These are phyloP conservation scores for Synergus japonicus DNA, from an alignment of 2,888 invertebrate genomes.

Conservation along the genomic window DNA sequence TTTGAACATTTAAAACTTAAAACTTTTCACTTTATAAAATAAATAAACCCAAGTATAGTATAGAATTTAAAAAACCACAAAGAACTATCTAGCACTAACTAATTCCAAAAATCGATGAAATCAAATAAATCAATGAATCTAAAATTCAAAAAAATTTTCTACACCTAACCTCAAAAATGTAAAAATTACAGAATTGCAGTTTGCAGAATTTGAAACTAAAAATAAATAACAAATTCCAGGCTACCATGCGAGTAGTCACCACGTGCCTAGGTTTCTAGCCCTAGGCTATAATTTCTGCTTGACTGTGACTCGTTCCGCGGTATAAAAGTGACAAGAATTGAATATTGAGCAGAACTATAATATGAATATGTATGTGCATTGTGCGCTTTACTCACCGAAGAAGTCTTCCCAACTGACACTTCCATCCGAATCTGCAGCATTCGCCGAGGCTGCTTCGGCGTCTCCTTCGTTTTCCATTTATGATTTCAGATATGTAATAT, in stretches of 20 bases:
- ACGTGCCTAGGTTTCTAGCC: slow-evolving; percentile 8
- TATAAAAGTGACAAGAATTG: neutral
- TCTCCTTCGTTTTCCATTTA: slow-evolving; percentile 68
- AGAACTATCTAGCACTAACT: neutral
- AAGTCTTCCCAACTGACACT: slow-evolving; percentile 87
- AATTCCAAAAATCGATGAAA: neutral
- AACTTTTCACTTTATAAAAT: neutral
- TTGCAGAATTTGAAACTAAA: neutral
- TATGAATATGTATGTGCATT: neutral
- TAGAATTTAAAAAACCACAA: neutral
- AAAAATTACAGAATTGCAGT: neutral
- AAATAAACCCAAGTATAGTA: neutral
- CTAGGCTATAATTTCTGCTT: neutral
- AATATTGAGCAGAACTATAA: neutral
- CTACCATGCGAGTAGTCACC: neutral
- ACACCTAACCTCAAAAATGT: neutral
- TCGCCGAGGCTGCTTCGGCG: slow-evolving; percentile 72
- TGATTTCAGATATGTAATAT: neutral
- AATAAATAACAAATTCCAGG: neutral
- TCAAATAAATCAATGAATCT: neutral
- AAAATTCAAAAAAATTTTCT: neutral
- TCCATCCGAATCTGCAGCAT: slow-evolving; percentile 82
- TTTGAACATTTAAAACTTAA: too few relatives aligned
- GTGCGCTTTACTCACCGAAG: slow-evolving; percentile 80
- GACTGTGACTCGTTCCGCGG: neutral